Percentiles rank a stretch among this genome's conserved stretches.
phyloP scores from a whole-genome alignment of 2,888 invertebrate genomes.

The Erebia epiphron region DNA sequence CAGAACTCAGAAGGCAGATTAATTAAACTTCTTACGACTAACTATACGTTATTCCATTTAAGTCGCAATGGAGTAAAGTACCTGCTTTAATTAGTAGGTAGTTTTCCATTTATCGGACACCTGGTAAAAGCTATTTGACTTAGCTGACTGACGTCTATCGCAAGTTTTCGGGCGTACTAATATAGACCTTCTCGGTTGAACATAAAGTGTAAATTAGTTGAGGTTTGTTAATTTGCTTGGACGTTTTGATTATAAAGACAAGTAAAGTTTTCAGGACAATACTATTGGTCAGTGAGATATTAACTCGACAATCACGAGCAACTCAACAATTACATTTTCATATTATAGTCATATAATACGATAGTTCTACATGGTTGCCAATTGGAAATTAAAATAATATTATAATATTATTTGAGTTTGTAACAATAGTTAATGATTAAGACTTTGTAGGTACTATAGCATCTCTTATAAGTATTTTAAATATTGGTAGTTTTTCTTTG shows the following conservation, averaged over 20 bases:
- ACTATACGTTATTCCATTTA: constrained; percentile 67
- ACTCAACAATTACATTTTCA: constrained; percentile 56
- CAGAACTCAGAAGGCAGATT: constrained; percentile 69
- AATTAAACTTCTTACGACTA: constrained; percentile 74
- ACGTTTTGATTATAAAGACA: constrained; percentile 58
- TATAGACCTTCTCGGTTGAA: constrained; percentile 54
- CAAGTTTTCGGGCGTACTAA: constrained; percentile 44
- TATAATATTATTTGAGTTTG: constrained; percentile 24
- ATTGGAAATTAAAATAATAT: constrained; percentile 30
- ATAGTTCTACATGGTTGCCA: constrained; percentile 45
- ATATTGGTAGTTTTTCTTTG: not conserved
- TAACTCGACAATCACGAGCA: constrained; percentile 74
- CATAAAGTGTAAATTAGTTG: constrained; percentile 55
- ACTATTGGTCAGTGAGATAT: constrained; percentile 67
- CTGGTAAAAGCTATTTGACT: constrained; percentile 74
- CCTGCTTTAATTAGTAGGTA: constrained; percentile 79
- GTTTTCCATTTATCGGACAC: constrained; percentile 76
- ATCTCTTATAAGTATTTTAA: not conserved
- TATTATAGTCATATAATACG: constrained; percentile 64
- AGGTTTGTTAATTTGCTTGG: constrained; percentile 44
- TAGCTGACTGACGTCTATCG: constrained; percentile 56
- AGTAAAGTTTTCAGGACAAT: constrained; percentile 63
- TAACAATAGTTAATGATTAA: constrained; percentile 8
- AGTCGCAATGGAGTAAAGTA: constrained; percentile 62
- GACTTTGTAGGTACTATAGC: not conserved